A percentile compares a stretch with the other conserved stretches of the same genome.
Evolutionary conservation across 2,113 vertebrate genomes (phyloP).

Genomic region (Corythoichthys intestinalis): DNA sequence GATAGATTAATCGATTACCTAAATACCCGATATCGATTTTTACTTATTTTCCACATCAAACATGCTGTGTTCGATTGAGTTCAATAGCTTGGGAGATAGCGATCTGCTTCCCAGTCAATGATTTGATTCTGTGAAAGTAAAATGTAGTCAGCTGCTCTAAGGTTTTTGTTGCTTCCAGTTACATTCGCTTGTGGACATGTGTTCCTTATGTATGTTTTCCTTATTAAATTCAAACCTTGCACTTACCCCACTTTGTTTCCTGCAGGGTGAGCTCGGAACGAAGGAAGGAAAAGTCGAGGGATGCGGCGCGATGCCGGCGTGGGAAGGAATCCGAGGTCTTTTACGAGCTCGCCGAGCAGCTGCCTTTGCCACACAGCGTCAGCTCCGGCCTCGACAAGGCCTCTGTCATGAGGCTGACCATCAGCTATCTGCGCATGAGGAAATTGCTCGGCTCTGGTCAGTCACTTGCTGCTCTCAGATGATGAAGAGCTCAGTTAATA

Average conservation of each 20-base stretch:
- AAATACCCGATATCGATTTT: no score
- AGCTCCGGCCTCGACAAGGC: slow-evolving; percentile 94
- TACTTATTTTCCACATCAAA: no score
- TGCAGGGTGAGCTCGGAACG: slow-evolving; percentile 89
- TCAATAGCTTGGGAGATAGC: background rate
- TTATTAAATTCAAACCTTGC: slow-evolving; percentile 13
- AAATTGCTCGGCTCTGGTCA: slow-evolving; percentile 85
- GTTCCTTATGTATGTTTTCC: no score
- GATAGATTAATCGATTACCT: no score
- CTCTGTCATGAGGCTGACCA: slow-evolving; percentile 94
- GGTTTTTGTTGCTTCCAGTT: slow-evolving; percentile 35
- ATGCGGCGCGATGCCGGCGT: slow-evolving; percentile 87
- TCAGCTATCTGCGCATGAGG: slow-evolving; percentile 94
- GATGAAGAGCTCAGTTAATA: background rate
- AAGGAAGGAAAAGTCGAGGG: slow-evolving; percentile 93
- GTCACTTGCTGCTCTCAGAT: slow-evolving; percentile 20
- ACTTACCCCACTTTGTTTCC: slow-evolving; percentile 23
- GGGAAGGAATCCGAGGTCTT: slow-evolving; percentile 97
- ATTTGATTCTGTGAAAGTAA: slow-evolving; percentile 22
- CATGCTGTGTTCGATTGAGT: no score
- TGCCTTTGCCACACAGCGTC: slow-evolving; percentile 89
- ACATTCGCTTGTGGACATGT: slow-evolving; percentile 20
- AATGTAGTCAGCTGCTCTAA: slow-evolving; percentile 23
- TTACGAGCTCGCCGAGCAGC: slow-evolving; percentile 89
- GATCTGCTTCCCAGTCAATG: background rate